Evolutionary conservation across 2,888 invertebrate genomes (phyloP), one percentile per base, ranked within the genome.

Genomic region (Cheilosia vulpina): DNA sequence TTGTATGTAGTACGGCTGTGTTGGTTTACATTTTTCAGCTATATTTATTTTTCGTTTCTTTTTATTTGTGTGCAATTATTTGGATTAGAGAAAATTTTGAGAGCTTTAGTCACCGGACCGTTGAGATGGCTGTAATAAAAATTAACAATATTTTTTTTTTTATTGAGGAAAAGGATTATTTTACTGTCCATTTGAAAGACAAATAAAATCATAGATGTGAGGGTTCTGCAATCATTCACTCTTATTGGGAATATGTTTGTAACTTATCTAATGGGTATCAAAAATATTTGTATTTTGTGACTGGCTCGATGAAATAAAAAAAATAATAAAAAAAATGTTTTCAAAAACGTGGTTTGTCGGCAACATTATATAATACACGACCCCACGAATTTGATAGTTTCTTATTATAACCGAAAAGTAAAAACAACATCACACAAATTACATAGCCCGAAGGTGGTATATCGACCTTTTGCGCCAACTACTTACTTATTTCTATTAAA

Each of bases 101-200:
- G 78, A 87, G 89, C 89, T 90, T 90, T 91, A 92, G 92, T 92
- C 92, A 92, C 92, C 92, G 91, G 92, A 92, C 92, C 91, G 92
- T 91, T 92, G 92, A 92, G 90, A 92, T 92, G 92, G 92, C 92
- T 92, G 91, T 69, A 91, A 90, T 87, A 87, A 87, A 73, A 88
- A 88, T 87, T 77, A 87, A 73, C 73, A 73, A 76, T 62, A 50
- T 58, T 63, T 21, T 19, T 53, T 60, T 66, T 21, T 60, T 77
- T 77, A 43, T 82, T 75, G 65, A 82, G 17, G 69, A 62, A 71
- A 65, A 47, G 15, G 6, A 62, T 68, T 53, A 34, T 66, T 66
- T 15, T 27, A 9, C n/a, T 52, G 41, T 63, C 53, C 24, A 11
- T 58, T 13, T 27, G 34, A 43, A 24, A 62, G 41, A 66, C 34